A percentile compares a stretch with the other conserved stretches of the same genome.
Evolutionary conservation across 2,888 invertebrate species (phyloP).

Genomic region (Chaitophorus viminalis): DNA sequence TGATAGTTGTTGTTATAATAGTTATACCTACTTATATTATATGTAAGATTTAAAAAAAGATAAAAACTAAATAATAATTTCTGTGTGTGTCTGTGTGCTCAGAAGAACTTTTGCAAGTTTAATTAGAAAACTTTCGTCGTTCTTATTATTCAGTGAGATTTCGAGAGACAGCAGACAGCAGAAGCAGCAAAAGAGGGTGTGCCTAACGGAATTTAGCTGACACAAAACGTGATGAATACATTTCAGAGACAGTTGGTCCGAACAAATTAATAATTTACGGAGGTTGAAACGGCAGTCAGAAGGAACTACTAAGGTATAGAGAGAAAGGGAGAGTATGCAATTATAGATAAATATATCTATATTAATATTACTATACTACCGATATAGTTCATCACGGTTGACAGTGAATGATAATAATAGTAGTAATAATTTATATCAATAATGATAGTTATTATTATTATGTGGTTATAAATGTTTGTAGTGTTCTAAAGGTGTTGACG

Average conservation of each 20-base stretch:
- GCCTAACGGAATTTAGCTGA: constrained; percentile 19
- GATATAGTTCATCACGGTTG: neutral
- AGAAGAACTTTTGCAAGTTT: constrained; percentile 50
- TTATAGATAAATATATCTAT: neutral
- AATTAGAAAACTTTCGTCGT: constrained; percentile 55
- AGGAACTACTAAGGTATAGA: too few species aligned
- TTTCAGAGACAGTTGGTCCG: constrained; percentile 18
- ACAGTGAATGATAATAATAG: neutral
- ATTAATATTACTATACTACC: neutral
- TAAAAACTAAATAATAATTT: neutral
- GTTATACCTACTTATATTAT: too few species aligned
- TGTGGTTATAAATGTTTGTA: too few species aligned
- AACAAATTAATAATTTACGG: constrained; percentile 43
- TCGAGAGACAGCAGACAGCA: constrained; percentile 6
- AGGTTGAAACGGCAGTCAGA: neutral
- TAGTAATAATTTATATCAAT: too few species aligned
- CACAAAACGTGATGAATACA: constrained; percentile 41
- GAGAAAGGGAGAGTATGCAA: neutral
- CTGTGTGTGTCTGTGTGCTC: neutral
- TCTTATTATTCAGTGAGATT: constrained; percentile 45
- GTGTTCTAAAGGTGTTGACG: too few species aligned
- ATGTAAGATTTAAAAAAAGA: neutral
- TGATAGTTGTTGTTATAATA: too few species aligned
- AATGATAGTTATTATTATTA: too few species aligned
- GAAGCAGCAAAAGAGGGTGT: neutral